phyloP scores from a whole-genome alignment of 2,113 vertebrate genomes.

The Coryphaenoides rupestris region DNA sequence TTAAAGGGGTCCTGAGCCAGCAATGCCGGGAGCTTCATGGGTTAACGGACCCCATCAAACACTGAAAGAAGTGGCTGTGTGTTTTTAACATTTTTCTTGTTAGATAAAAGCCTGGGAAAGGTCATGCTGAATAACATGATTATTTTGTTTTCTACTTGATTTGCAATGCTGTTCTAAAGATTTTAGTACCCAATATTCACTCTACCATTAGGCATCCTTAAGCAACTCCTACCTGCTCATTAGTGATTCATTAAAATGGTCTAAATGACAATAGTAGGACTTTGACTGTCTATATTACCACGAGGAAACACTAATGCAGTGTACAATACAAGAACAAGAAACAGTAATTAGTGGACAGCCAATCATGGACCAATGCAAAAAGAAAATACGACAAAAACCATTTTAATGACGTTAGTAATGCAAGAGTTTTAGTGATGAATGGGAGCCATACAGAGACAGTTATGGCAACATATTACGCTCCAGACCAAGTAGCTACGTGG shows the following conservation, averaged over 20 bases:
- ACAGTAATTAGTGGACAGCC: no score
- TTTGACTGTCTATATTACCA: not conserved
- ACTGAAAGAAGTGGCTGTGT: not conserved
- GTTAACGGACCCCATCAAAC: not conserved
- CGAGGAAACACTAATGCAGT: not conserved
- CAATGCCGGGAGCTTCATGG: conserved; percentile 63
- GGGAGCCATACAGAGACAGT: conserved; percentile 41
- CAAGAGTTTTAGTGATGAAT: conserved; percentile 40
- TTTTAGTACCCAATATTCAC: not conserved
- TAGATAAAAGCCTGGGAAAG: no score
- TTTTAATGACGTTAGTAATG: conserved; percentile 67
- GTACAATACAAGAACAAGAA: no score
- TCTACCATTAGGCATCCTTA: not conserved
- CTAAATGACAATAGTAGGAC: no score
- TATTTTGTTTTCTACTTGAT: not conserved
- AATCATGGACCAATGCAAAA: not conserved
- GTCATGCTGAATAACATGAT: not conserved
- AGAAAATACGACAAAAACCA: conserved; percentile 47
- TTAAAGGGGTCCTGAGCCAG: conserved; percentile 70
- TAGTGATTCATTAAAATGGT: no score
- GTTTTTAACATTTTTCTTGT: not conserved
- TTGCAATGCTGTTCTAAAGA: not conserved
- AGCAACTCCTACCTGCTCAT: no score
- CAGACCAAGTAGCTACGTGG: conserved; percentile 43
- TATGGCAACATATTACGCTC: conserved; percentile 39